Conservation (phyloP, 2,113 vertebrate genomes). For the Amphiprion ocellaris region DNA sequence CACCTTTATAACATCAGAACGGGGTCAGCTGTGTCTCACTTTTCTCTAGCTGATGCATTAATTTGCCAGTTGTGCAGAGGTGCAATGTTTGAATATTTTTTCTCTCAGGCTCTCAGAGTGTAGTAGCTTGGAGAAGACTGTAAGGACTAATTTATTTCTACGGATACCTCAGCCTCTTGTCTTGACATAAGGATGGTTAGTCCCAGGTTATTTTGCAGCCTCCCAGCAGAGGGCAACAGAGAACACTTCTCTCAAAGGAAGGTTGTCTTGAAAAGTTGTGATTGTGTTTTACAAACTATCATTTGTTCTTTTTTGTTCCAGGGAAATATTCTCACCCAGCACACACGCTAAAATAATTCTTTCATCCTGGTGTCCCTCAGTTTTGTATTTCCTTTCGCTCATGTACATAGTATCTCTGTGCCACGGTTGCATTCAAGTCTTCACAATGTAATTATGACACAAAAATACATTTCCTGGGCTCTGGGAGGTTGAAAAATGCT, state of each 20-base stretch:
- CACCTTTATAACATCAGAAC: no score
- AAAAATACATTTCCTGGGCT: background rate
- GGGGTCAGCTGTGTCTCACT: background rate
- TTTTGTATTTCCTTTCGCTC: background rate
- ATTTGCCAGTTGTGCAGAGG: background rate
- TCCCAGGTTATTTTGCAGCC: slow-evolving; percentile 2
- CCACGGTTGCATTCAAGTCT: background rate
- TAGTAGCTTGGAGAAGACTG: background rate
- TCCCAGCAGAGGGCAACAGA: slow-evolving; percentile 29
- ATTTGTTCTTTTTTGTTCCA: background rate
- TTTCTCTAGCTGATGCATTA: background rate
- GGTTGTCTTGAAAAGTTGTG: background rate
- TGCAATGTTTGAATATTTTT: background rate
- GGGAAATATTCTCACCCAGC: background rate
- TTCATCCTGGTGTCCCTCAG: background rate
- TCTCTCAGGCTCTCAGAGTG: background rate
- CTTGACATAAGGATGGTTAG: background rate
- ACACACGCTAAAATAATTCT: background rate
- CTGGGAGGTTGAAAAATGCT: background rate
- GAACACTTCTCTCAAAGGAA: background rate
- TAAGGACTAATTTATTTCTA: background rate
- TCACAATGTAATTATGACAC: background rate
- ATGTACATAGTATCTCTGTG: no score
- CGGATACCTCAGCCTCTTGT: background rate
- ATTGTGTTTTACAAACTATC: background rate